Evolutionary conservation across 2,888 invertebrate species (phyloP), one percentile per base, ranked within the genome.

Genomic region (Limulus polyphemus): DNA sequence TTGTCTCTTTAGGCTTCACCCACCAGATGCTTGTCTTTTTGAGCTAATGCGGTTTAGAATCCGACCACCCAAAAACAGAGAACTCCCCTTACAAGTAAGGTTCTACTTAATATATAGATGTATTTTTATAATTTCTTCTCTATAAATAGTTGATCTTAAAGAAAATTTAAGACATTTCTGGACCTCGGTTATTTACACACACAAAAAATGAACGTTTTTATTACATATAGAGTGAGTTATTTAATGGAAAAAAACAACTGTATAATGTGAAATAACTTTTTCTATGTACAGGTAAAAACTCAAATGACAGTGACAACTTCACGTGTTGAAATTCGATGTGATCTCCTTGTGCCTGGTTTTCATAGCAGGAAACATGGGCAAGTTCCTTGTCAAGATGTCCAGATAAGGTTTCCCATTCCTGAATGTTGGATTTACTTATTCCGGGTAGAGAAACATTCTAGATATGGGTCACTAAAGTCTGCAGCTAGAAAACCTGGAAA

Each of bases 351-450:
- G 60, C 97, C 98, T 1, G 97, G 95, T 50, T 98, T 95, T 77
- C 90, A 94, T 60, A 94, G 94, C 62, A 85, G 95, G 71, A 92
- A 93, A 78, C 82, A 94, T 68, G 93, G 95, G 0, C 95, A 97
- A 79, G 76, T 77, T 61, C 95, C 95, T 48, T 97, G 95, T 79
- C 94, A 97, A 79, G 97, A 99, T 79, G 97, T 99, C 48, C 86
- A 89, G 77, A 87, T 99, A 61, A 83, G 91, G 61, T 90, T 99
- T 77, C 98, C 98, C 13, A 92, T 99, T 72, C 99, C 99, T 17
- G 98, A 99, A 79, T 90, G 92, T 75, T 99, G 99, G 99, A 97
- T 99, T 74, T 99, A 99, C 78, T 81, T 98, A 74, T 99, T 99
- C 80, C 84, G 99, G 65, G 94, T 95, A 55, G 99, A 99, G 78